Conservation (phyloP, 1,140 invertebrate genomes). For the Drosophila azteca region DNA sequence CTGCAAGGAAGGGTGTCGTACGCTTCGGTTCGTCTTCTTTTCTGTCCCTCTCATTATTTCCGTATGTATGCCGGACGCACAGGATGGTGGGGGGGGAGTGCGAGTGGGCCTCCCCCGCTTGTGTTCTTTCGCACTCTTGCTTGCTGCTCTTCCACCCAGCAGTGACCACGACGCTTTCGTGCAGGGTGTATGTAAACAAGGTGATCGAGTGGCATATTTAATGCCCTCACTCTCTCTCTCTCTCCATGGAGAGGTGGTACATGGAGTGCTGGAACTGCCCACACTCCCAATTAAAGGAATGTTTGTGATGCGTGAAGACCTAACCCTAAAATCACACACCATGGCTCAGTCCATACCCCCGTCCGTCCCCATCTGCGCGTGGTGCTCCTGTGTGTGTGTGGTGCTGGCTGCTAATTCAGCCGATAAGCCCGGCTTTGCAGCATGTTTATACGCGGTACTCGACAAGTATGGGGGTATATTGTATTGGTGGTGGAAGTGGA, state of each 20-base stretch:
- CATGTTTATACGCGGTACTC: background rate
- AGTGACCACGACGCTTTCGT: background rate
- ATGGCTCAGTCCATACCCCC: no score
- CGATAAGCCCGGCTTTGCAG: slow-evolving; percentile 38
- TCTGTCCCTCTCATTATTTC: slow-evolving; percentile 27
- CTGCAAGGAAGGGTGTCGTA: no score
- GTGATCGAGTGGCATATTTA: no score
- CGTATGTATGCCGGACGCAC: slow-evolving; percentile 33
- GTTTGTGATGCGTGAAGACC: no score
- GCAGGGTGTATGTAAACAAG: no score
- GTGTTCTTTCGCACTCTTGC: background rate
- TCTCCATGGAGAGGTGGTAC: background rate
- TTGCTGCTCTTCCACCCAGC: background rate
- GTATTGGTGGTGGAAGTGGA: no score
- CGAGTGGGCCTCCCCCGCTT: slow-evolving; percentile 8
- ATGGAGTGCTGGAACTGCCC: background rate
- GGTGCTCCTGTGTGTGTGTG: no score
- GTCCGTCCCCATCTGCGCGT: no score
- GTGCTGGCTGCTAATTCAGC: slow-evolving; percentile 8
- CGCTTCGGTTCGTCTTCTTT: slow-evolving; percentile 12
- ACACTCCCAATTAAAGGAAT: no score
- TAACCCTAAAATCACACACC: no score
- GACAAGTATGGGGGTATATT: no score
- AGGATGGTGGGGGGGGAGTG: slow-evolving; percentile 40
- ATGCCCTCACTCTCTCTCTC: slow-evolving; percentile 2